Percentiles rank a stretch among this genome's conserved stretches.
Conservation (phyloP, 2,797 vertebrate genomes). For the Pseudochromis fuscus region DNA sequence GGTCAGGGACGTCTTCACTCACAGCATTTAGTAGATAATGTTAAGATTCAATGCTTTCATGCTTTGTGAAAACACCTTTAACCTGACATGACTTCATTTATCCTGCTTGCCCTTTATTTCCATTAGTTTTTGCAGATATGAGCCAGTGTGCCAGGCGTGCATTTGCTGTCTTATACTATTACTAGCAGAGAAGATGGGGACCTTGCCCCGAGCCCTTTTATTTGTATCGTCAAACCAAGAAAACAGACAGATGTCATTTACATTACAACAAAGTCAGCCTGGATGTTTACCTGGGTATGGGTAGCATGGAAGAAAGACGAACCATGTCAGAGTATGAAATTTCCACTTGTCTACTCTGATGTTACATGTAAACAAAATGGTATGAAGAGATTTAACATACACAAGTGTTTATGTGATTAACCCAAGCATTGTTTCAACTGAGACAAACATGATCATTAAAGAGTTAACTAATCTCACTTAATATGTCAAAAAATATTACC, state of each 20-base stretch:
- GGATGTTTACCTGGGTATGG: constrained; percentile 55
- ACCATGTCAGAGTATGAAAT: constrained; percentile 31
- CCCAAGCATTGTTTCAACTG: not conserved
- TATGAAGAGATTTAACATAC: not conserved
- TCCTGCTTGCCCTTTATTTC: constrained; percentile 45
- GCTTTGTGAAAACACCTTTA: constrained; percentile 17
- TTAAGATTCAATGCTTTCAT: constrained; percentile 6
- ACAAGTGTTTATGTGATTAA: constrained; percentile 1
- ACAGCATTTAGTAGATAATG: not conserved
- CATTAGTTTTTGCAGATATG: constrained; percentile 24
- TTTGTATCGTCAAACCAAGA: constrained; percentile 64
- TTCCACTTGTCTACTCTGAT: constrained; percentile 42
- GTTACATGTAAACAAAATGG: constrained; percentile 23
- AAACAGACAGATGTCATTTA: constrained; percentile 80
- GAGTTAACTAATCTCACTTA: not conserved
- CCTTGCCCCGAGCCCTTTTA: constrained; percentile 63
- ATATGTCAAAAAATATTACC: not conserved
- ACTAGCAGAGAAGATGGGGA: constrained; percentile 54
- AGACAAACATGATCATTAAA: not conserved
- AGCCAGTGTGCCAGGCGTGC: constrained; percentile 55
- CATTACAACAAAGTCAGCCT: constrained; percentile 61
- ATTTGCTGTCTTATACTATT: constrained; percentile 78
- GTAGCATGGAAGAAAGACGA: constrained; percentile 43
- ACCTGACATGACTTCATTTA: constrained; percentile 14
- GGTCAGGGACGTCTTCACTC: constrained; percentile 25